Percentiles rank a stretch among this genome's conserved stretches.
phyloP scores from a whole-genome alignment of 1,140 invertebrate species.

The Wiebesia pumilae region DNA sequence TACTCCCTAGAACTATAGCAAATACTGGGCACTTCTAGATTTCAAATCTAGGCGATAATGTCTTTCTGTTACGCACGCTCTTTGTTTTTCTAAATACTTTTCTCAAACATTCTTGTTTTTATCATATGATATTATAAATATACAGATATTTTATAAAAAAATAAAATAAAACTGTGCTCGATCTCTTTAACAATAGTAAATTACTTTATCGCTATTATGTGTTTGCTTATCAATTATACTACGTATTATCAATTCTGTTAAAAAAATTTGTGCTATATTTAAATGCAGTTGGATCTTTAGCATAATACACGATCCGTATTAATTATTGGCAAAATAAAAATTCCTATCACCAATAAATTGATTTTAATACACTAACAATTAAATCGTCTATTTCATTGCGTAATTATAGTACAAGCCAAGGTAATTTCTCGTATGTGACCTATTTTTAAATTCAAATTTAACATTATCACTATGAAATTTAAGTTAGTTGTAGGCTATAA shows the following conservation, averaged over 20 bases:
- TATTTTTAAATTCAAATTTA: neutral
- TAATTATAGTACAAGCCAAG: neutral
- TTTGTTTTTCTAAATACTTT: neutral
- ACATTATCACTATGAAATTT: neutral
- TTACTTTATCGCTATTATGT: neutral
- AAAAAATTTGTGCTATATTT: conserved; percentile 41
- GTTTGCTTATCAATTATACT: neutral
- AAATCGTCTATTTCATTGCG: neutral
- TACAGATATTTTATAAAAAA: conserved; percentile 33
- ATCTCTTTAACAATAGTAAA: conserved; percentile 35
- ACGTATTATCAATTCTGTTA: neutral
- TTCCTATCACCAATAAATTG: neutral
- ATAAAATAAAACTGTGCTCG: conserved; percentile 42
- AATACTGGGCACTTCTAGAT: conserved; percentile 49
- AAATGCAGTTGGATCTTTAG: conserved; percentile 1
- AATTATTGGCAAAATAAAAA: neutral
- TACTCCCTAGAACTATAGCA: conserved; percentile 42
- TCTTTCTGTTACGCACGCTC: neutral
- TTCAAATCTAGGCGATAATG: conserved; percentile 35
- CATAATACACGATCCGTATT: neutral
- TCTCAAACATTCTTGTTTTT: neutral
- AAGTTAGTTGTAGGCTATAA: neutral
- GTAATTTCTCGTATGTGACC: neutral
- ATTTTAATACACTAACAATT: neutral
- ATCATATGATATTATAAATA: neutral